These are phyloP conservation scores for Bradypodion ventrale DNA, from an alignment of 2,797 vertebrate species.

Conservation along the genomic window DNA sequence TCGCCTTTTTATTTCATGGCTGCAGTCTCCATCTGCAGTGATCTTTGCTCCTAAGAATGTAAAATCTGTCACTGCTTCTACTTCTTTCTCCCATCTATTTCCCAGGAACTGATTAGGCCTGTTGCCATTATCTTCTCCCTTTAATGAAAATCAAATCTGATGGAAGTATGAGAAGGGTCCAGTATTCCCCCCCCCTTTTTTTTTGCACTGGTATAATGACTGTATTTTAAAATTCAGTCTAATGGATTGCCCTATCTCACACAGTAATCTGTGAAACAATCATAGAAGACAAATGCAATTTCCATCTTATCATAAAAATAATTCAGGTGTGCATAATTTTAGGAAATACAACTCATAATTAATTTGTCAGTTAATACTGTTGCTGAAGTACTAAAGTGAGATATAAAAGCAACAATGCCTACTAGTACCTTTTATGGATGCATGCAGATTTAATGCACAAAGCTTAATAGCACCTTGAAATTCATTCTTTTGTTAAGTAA, in stretches of 20 bases:
- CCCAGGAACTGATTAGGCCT: no score
- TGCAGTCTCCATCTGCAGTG: no score
- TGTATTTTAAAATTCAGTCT: background rate
- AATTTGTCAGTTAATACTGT: background rate
- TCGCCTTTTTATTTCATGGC: no score
- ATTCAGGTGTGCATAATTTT: background rate
- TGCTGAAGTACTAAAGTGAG: background rate
- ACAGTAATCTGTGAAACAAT: background rate
- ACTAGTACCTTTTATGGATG: background rate
- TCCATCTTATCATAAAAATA: background rate
- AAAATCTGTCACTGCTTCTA: no score
- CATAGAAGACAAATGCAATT: background rate
- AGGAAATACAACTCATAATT: slow-evolving; percentile 13
- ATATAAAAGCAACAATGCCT: background rate
- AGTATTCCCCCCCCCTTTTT: no score
- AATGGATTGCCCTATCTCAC: background rate
- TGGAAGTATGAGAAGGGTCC: background rate
- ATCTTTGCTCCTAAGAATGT: no score
- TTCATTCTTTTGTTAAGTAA: background rate
- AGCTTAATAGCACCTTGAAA: background rate
- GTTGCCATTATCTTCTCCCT: no score
- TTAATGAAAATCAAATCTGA: background rate
- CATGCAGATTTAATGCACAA: background rate
- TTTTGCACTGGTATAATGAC: background rate
- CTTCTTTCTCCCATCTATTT: no score